Base-by-base conservation (phyloP, 2,113 vertebrate species). In the Crotophaga sulcirostris region DNA sequence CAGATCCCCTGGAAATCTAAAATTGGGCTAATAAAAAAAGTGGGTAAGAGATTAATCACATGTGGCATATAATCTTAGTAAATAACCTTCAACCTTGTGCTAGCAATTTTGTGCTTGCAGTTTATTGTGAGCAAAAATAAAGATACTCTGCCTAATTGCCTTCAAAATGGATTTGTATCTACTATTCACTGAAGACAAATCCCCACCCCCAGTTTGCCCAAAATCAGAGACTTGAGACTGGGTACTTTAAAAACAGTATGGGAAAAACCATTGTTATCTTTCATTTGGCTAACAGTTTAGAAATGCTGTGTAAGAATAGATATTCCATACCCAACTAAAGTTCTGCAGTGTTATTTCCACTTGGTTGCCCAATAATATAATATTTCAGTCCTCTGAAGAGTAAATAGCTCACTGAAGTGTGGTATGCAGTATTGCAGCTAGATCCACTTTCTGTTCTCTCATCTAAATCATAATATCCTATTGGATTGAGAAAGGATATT, bases 71-170 rank as follows among this genome's bases (percentile, higher is more conserved):
- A 58, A 90, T 95, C 90, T 51, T 21, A 81, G 69, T 10, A 87
- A 93, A 92, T 93, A 94, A 94, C 88, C 92, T 78, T 94, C 93
- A 95, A 10, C 85, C 54, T 72, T 15, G 49, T 47, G 90, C 76
- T 42, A 18, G 72, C 82, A 64, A 26, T 76, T 94, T 28, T 87
- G 73, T 81, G 83, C 92, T 95, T 84, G 83, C 95, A 92, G 72
- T 94, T 94, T 91, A 95, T 92, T 97, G 97, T 94, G 60, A 94
- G 96, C 79, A 94, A 88, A 96, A 90, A 95, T 95, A 92, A 97
- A 91, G 78, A 95, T 84, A 73, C 62, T 80, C 85, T 51, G 58
- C n/a, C 78, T 95, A 92, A 96, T 94, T 95, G 94, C 95, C 92
- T 96, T 94, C 96, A 92, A 83, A 58, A 92, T 38, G 34, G 36